Percentiles rank a stretch among this genome's conserved stretches.
Conservation (phyloP, 1,140 invertebrate genomes). For the Notospermus geniculatus region DNA sequence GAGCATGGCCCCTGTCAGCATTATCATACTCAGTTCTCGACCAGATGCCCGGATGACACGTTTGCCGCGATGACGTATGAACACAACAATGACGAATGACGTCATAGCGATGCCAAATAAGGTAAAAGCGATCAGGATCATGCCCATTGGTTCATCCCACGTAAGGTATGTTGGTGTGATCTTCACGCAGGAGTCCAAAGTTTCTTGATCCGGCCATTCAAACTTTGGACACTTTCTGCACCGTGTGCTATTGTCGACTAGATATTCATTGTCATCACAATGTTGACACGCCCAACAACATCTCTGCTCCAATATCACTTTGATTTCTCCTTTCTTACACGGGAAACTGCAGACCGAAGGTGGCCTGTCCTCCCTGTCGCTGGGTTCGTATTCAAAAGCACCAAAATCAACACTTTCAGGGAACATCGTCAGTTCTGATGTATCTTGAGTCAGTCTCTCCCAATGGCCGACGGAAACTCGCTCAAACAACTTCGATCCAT, state of each 20-base stretch:
- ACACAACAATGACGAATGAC: conserved; percentile 13
- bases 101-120: conserved; percentile 52
- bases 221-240: too few relatives aligned
- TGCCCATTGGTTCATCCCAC: conserved; percentile 43
- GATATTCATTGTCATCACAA: background rate
- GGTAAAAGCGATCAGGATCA: conserved; percentile 58
- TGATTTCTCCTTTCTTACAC: background rate
- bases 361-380: background rate
- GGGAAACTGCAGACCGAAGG: background rate
- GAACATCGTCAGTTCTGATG: background rate
- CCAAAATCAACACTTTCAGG: background rate
- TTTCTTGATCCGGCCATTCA: too few relatives aligned
- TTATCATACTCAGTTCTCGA: conserved; percentile 20
- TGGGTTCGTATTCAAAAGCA: too few relatives aligned
- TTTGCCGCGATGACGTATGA: conserved; percentile 16
- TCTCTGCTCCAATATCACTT: background rate
- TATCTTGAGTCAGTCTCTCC: background rate
- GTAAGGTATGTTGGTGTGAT: conserved; percentile 5
- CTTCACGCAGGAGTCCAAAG: too few relatives aligned
- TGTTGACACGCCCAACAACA: conserved; percentile 2
- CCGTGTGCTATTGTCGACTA: background rate
- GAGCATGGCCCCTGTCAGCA: conserved; percentile 14
- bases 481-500: background rate
- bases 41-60: conserved; percentile 21
- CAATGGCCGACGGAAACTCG: background rate